Percentiles rank a stretch among this genome's conserved stretches.
Conservation (phyloP, 1,140 invertebrate species). For the Theocolax elegans region DNA sequence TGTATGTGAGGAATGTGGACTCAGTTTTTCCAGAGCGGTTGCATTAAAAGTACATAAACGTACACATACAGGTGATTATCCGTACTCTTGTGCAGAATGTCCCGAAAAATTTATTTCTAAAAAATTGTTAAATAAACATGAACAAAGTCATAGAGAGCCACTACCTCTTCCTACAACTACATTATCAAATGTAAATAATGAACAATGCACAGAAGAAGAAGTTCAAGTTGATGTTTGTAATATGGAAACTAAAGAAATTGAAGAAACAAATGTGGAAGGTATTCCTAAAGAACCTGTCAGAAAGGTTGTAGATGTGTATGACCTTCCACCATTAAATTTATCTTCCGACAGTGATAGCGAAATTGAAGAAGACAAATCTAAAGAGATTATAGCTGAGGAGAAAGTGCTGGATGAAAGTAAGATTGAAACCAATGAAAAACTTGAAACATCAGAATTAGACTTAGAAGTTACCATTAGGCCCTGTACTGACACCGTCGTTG, state of each 20-base stretch:
- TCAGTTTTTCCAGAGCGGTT: conserved; percentile 79
- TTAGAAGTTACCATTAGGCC: conserved; percentile 24
- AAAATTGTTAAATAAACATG: conserved; percentile 79
- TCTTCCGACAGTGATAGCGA: conserved; percentile 83
- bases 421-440: not conserved
- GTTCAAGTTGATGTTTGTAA: conserved; percentile 23
- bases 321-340: conserved; percentile 82
- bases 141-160: conserved; percentile 68
- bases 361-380: conserved; percentile 63
- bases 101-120: conserved; percentile 83
- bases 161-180: not conserved
- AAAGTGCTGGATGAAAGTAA: conserved; percentile 45
- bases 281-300: conserved; percentile 53
- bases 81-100: conserved; percentile 80
- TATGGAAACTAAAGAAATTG: conserved; percentile 4
- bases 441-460: conserved; percentile 27
- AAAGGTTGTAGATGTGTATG: conserved; percentile 72
- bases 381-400: conserved; percentile 45
- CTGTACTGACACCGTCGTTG: conserved; percentile 48
- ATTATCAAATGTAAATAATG: not conserved
- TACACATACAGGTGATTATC: conserved; percentile 77
- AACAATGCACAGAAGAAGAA: not conserved
- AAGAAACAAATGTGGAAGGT: not conserved
- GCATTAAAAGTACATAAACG: conserved; percentile 85
- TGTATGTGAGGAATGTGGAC: conserved; percentile 82